Base-by-base conservation (phyloP, 2,888 invertebrate genomes). In the Coenonympha arcania region DNA sequence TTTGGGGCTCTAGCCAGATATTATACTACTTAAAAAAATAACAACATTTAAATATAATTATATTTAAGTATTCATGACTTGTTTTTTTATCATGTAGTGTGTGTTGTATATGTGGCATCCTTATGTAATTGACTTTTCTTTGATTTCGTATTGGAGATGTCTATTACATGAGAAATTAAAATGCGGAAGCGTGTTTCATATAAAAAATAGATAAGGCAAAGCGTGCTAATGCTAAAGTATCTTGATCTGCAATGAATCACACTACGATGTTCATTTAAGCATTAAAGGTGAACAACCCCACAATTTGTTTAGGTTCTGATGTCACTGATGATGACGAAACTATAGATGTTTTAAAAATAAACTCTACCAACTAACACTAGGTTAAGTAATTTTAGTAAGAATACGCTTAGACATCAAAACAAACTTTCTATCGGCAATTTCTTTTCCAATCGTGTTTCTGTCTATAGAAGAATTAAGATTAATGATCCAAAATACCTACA, bases 221-320 rank as follows among this genome's bases (percentile, higher is more conserved):
- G 9, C 15, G 39, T 39, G 24, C 39, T 15, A 39, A 37, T 39
- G 24, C 39, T 15, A 39, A 37, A 39, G 22, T 39, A 2, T 22
- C 24, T 24, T 9, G 22, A 15, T 24, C 15, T 24, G 15, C 8
- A 39, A 39, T 39, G 39, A 39, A 22, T 39, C 39, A 39, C 9
- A 13, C 11, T 22, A 24, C 15, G 24, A 39, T 22, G 22, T 24
- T 24, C 13, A 15, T 30, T 1, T 24, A 13, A n/a, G 30, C 30
- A 24, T 2, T 18, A 39, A 39, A 39, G 39, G 39, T 39, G 15
- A 39, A 24, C 15, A 39, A 39, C 39, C 39, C 24, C 8, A 8
- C 9, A 24, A 39, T 37, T 6, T 24, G 24, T 9, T 15, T 39
- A 16, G 15, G 24, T 39, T 6, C 2, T 15, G 39, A 39, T 15